A percentile compares a stretch with the other conserved stretches of the same genome.
Evolutionary conservation across 2,113 vertebrate species (phyloP).

Genomic region (Elephantulus edwardii): DNA sequence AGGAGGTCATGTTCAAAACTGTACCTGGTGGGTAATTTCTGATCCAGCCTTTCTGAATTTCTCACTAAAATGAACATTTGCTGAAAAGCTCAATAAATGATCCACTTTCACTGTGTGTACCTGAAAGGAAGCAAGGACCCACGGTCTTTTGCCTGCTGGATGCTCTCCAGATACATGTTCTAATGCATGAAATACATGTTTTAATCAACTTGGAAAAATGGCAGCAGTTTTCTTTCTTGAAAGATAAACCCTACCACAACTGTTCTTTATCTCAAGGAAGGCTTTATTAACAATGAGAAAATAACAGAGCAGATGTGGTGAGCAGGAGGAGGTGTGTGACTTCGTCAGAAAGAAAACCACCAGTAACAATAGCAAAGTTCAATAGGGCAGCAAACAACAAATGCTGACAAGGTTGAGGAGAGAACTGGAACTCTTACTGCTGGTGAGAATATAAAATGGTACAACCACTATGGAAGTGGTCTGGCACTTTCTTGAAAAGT

Average conservation of each 20-base stretch:
- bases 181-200: constrained; percentile 18
- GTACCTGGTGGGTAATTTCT: background rate
- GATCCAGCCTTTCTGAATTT: background rate
- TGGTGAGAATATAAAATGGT: no score
- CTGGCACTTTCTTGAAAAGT: no score
- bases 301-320: background rate
- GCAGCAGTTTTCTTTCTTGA: background rate
- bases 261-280: constrained; percentile 5
- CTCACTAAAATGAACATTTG: background rate
- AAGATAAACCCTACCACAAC: background rate
- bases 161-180: background rate
- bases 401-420: no score
- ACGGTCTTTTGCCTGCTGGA: background rate
- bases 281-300: background rate
- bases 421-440: no score
- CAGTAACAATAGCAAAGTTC: no score
- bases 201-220: background rate
- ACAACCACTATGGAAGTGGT: no score
- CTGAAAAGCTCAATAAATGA: background rate
- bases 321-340: background rate
- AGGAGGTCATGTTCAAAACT: background rate
- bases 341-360: no score
- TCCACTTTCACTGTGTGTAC: background rate
- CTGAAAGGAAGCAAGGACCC: background rate
- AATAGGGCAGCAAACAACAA: no score